phyloP scores from a whole-genome alignment of 2,797 vertebrate species.

The Hippopotamyrus pictus region DNA sequence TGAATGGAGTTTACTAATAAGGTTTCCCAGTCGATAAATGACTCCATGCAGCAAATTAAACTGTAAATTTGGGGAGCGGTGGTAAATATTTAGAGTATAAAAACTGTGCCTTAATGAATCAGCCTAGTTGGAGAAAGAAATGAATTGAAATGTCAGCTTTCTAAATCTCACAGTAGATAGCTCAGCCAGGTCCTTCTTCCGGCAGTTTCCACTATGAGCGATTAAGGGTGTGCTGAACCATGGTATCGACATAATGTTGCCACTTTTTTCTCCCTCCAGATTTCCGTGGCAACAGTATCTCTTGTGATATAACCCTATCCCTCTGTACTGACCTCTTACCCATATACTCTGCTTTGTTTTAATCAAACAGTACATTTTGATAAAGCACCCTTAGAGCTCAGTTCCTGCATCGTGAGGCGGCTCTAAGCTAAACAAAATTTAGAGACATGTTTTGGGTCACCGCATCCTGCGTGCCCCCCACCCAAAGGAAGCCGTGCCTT shows the following conservation, averaged over 20 bases:
- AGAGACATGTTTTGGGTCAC: not conserved
- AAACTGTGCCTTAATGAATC: constrained; percentile 67
- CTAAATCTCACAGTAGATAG: constrained; percentile 54
- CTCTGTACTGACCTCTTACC: not conserved
- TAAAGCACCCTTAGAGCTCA: not conserved
- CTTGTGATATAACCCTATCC: not conserved
- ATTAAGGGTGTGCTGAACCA: constrained; percentile 9
- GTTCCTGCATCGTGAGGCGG: not conserved
- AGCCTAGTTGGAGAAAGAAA: constrained; percentile 45
- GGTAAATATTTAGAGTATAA: constrained; percentile 82
- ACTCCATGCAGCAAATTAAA: constrained; percentile 90
- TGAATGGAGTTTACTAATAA: constrained; percentile 65
- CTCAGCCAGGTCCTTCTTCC: constrained; percentile 39
- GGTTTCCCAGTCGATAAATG: constrained; percentile 87
- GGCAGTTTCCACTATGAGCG: constrained; percentile 41
- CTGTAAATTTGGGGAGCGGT: constrained; percentile 79
- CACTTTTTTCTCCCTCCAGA: constrained; percentile 36
- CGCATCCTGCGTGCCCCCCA: not conserved
- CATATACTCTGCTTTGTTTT: not conserved
- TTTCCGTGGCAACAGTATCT: not conserved
- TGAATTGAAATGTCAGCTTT: constrained; percentile 63
- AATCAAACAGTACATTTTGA: not conserved
- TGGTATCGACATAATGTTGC: constrained; percentile 14
- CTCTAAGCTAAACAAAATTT: not conserved
- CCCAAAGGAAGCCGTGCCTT: not conserved